These are phyloP conservation scores for Platycercus adscitus DNA, from an alignment of 2,113 vertebrate species.

Conservation along the genomic window DNA sequence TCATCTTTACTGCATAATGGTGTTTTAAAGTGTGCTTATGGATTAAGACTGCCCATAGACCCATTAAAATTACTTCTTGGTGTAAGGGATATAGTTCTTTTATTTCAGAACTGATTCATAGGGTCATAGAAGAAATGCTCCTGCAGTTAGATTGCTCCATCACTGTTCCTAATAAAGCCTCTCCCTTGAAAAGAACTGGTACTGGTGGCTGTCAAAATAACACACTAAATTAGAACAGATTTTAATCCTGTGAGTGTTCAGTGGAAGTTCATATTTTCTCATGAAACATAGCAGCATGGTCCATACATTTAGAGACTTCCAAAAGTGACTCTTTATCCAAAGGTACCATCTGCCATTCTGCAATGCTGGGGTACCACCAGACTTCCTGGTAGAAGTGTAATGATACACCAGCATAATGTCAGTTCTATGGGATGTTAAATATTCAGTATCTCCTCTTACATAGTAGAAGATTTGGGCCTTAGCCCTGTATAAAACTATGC, in stretches of 20 bases:
- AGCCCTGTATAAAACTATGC: slow-evolving; percentile 37
- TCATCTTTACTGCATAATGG: neutral
- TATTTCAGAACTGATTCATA: neutral
- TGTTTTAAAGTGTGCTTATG: slow-evolving; percentile 7
- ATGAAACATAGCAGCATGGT: neutral
- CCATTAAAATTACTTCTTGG: slow-evolving; percentile 22
- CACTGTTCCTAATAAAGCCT: neutral
- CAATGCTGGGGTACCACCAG: neutral
- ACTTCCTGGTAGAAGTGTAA: neutral
- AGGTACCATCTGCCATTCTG: slow-evolving; percentile 2
- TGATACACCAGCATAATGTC: neutral
- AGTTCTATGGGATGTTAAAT: slow-evolving; percentile 7
- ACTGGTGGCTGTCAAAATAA: neutral
- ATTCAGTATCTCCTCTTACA: slow-evolving; percentile 37
- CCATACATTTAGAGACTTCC: neutral
- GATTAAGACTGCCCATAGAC: neutral
- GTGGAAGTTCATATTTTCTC: neutral
- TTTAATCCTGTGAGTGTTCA: neutral
- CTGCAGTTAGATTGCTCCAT: neutral
- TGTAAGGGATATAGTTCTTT: neutral
- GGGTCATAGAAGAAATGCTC: slow-evolving; percentile 20
- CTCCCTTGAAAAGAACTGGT: neutral
- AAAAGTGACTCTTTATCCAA: neutral
- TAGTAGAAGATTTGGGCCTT: neutral
- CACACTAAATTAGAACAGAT: neutral